Percentiles rank a stretch among this genome's conserved stretches.
Conservation (phyloP, 2,113 vertebrate species). For the Phylloscopus trochilus region DNA sequence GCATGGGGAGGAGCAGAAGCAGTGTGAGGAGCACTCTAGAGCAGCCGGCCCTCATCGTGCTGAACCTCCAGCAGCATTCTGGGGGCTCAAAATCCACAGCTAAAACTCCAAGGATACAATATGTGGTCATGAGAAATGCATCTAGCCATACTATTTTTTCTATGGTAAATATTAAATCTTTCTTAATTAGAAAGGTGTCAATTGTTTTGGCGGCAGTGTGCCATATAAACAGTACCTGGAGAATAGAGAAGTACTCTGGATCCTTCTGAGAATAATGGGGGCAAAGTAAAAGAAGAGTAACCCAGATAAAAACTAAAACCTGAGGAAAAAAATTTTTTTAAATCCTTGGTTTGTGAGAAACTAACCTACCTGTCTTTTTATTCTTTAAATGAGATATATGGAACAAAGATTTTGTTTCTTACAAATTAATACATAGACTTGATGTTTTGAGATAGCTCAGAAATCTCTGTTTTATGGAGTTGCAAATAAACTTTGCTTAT, state of each 20-base stretch:
- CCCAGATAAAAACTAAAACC: not conserved
- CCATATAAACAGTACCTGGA: not conserved
- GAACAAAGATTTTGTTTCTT: not conserved
- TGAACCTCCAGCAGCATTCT: not conserved
- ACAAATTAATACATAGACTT: not conserved
- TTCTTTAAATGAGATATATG: not conserved
- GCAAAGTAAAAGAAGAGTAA: not conserved
- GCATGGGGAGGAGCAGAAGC: not conserved
- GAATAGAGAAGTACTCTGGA: not conserved
- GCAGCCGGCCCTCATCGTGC: accelerated
- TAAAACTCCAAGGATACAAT: not conserved
- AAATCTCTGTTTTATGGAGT: not conserved
- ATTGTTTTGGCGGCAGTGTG: not conserved
- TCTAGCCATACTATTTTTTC: not conserved
- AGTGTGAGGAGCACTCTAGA: accelerated
- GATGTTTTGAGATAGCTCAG: not conserved
- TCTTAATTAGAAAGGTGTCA: not conserved
- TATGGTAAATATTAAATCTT: not conserved
- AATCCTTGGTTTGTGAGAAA: not conserved
- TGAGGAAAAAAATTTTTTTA: not conserved
- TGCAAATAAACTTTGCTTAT: not conserved
- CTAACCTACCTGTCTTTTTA: not conserved
- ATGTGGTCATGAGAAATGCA: not conserved
- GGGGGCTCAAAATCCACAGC: not conserved
- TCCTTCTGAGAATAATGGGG: not conserved